Base-by-base conservation (phyloP, 2,797 vertebrate species). In the Phrynocephalus vlangalii region DNA sequence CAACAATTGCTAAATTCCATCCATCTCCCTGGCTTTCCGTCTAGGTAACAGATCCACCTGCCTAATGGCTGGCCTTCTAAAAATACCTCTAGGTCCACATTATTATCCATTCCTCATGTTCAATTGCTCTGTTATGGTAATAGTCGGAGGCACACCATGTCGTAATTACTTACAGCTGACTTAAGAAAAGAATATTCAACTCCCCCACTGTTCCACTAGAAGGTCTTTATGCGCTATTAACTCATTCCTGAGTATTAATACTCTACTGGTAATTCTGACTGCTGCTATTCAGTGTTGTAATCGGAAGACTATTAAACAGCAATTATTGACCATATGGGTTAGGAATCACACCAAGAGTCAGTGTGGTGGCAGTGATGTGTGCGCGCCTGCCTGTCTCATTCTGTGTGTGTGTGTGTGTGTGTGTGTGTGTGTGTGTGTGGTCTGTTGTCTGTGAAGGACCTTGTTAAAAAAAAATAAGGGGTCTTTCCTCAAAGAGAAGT, bases 101-200 rank as follows among this genome's bases (percentile, higher is more conserved):
- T 98, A 98, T 99, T 99, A 99, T 97, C 98, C 98, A 99, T 99
- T 99, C 98, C 99, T 99, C 98, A 99, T 98, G 97, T 99, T 98
- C 98, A 99, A 99, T 99, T 99, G 98, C 98, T 99, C 98, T 99
- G 99, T 99, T 99, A 99, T 99, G 98, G 98, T 99, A 98, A 99
- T 99, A 97, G 98, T 98, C 95, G 98, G 98, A 98, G 97, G 97
- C 99, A 97, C 98, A 98, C 98, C 98, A 98, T 98, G 98, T 98
- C 98, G 97, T 98, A 99, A 99, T 99, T 99, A 99, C 98, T 99
- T 98, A 98, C 98, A 99, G 98, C 98, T 99, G 98, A 99, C 98
- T 99, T 98, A 98, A 98, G 98, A 98, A 98, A 98, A 97, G 97
- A 98, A 98, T 98, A 98, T 98, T 98, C 98, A 97, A 97, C 98